phyloP scores from a whole-genome alignment of 1,140 invertebrate species.

The Gonatopus flavifemur region DNA sequence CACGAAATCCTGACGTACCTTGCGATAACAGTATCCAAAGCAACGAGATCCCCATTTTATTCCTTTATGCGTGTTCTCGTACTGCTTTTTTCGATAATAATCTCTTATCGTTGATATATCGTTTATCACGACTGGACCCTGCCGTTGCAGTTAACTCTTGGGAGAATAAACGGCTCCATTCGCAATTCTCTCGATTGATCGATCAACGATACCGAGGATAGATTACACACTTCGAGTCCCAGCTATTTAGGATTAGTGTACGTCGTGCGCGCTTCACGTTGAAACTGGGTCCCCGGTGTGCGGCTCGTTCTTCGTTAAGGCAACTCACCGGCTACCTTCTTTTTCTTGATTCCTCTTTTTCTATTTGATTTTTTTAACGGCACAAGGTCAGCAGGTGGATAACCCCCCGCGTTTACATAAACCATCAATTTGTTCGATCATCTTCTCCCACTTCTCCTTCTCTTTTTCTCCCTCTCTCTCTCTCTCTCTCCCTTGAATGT shows the following conservation, averaged over 20 bases:
- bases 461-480: neutral
- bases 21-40: slow-evolving; percentile 21
- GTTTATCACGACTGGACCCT: slow-evolving; percentile 5
- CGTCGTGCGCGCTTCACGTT: slow-evolving; percentile 36
- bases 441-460: slow-evolving; percentile 7
- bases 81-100: neutral
- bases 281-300: slow-evolving; percentile 36
- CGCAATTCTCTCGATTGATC: neutral
- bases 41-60: slow-evolving; percentile 21
- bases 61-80: neutral
- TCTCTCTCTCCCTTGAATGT: neutral
- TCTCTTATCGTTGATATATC: slow-evolving; percentile 7
- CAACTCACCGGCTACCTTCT: slow-evolving; percentile 16
- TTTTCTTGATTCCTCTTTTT: neutral
- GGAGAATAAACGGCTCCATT: neutral
- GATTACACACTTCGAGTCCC: neutral
- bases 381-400: slow-evolving; percentile 46
- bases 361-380: slow-evolving; percentile 35
- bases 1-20: slow-evolving; percentile 15
- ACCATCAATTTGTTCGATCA: slow-evolving; percentile 24
- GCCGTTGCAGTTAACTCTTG: neutral
- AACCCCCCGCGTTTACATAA: slow-evolving; percentile 36
- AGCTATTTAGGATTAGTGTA: slow-evolving; percentile 37
- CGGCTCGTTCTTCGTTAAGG: slow-evolving; percentile 26
- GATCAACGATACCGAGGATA: neutral